Evolutionary conservation across 1,140 invertebrate genomes (phyloP), one percentile per base, ranked within the genome.

Genomic region (Tyrophagus putrescentiae): DNA sequence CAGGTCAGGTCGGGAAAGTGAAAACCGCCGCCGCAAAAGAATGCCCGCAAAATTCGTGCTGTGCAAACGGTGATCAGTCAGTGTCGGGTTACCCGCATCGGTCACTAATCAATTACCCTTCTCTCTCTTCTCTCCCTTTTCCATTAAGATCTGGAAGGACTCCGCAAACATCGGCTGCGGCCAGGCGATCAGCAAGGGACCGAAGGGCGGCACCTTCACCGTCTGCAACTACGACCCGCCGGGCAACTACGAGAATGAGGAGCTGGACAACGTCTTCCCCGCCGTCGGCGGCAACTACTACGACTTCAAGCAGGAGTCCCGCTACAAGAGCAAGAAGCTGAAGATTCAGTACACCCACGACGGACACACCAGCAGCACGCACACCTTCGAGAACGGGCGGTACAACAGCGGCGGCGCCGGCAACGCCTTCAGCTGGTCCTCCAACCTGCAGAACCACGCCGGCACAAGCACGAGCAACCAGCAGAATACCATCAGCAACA

Each of bases 171-270:
- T 59, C 4, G 57, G 57, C 6, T 59, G 57, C 27, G 57, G 39
- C 4, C 57, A 45, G 27, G 57, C 57, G 9, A 29, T 59, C 7
- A 59, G 57, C 27, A 59, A 45, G n/a, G 57, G 57, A n/a, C 7
- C 5, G 3, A 28, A 42, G 6, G 57, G 57, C 33, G 57, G 57
- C n/a, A 59, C 57, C 7, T 59, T n/a, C 23, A 59, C 57, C n/a
- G 57, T 59, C 7, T 59, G 57, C 39, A 59, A 59, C 29, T 59
- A 59, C 23, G 57, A 59, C 50, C 57, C 57, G 18, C 57, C 57
- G 11, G 57, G 57, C 21, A 59, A 59, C 36, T 59, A 21, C 9
- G n/a, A 42, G n/a, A 25, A 25, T 9, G 57, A 59, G 34, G 57
- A 59, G 34, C 16, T 45, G 7, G 45, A 59, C 32, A 59, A 59